Base-by-base conservation (phyloP, 2,888 invertebrate species). In the Hemicrepidius hirtus region DNA sequence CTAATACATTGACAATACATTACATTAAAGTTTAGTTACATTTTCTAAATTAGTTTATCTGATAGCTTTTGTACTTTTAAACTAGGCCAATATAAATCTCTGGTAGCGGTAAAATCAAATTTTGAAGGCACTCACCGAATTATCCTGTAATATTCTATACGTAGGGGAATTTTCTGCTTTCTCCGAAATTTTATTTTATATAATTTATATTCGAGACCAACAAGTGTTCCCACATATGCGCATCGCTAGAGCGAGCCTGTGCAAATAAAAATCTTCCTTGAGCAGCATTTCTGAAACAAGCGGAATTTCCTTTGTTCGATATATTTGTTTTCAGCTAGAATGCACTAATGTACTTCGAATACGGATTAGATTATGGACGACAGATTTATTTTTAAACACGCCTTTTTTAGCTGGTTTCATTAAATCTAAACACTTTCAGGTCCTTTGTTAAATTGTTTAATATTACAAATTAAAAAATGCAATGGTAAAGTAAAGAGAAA, bases 191-290 rank as follows among this genome's bases (percentile, higher is more conserved):
- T 50, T 67, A 67, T 67, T 44, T 67, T 53, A 41, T 50, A 53
- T 63, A 68, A 68, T 68, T 68, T 68, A 68, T 68, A 55, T 62
- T 62, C 55, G 41, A 62, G 44, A 37, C 68, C 68, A 68, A 68
- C 68, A 68, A 68, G 68, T 68, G 68, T 68, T 64, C 64, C 49
- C 64, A 37, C 50, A 37, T 64, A 50, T 50, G 50, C 28, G 46
- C 10, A 44, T 44, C 62, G 62, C 28, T 32, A 13, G 20, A 41
- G 20, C 35, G 28, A 49, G 21, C 50, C 50, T 46, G 28, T 44
- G 35, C 66, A 55, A 66, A 66, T 66, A 44, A 50, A 55, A 66
- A 64, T 64, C 41, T 49, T 49, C 32, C 64, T 64, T 64, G 24
- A 16, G n/a, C 40, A 60, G 60, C 60, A 28, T 44, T 60, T 41